Base-by-base conservation (phyloP, 1,140 invertebrate species). In the Meteorus sp. region DNA sequence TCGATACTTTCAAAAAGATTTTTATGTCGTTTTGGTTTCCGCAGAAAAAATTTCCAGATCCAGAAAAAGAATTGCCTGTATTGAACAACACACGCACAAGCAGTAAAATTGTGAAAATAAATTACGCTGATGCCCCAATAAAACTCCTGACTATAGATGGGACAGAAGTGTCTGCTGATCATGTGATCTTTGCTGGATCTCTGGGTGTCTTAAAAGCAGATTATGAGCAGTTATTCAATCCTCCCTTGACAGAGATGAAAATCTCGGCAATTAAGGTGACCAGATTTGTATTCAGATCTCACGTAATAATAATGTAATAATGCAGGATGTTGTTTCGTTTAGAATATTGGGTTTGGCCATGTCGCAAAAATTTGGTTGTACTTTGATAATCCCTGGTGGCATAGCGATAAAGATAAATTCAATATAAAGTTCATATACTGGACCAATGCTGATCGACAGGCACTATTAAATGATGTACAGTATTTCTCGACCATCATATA, bases 351-450 rank as follows among this genome's bases (percentile, higher is more conserved):
- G 9, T 83, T 86, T 72, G 86, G 86, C 27, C 83, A 80, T 25
- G 82, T 85, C 1, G 80, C 87, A 64, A 89, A 89, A 73, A 85
- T 95, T 48, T 92, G 89, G 63, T 66, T 91, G 15, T 83, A 88
- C 69, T 91, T 88, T 63, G 68, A 82, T 1, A 69, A 79, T 37
- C 78, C 78, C 20, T 90, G 89, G 82, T 87, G 88, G 84, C n/a
- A n/a, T n/a, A 23, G n/a, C 2, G 81, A 83, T 1, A 66, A 81
- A 33, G 61, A 71, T 50, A 35, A 23, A 27, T n/a, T 9, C 3
- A 33, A 45, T 2, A 56, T 29, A 3, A 20, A 57, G 29, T 71
- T 77, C 73, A 43, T 85, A 82, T 66, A 64, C 37, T 87, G 85
- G 85, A 71, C 68, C 0, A 68, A 80, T 44, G 61, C 81, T 25